These are phyloP conservation scores for Chlorocebus sabaeus DNA, from an alignment of 2,113 vertebrate species.

Conservation along the genomic window DNA sequence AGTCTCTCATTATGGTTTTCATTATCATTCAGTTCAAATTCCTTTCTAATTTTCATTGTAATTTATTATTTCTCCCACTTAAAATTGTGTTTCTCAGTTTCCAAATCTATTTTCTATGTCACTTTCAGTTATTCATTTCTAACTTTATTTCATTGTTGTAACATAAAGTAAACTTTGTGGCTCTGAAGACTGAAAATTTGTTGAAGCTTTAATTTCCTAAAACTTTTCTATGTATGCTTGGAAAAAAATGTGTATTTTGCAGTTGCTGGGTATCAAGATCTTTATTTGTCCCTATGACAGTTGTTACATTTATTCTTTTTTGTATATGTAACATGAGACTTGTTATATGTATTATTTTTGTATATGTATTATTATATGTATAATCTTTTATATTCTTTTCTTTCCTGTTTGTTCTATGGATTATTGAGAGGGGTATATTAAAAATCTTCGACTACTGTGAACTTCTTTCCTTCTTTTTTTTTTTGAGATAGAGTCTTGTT, in stretches of 20 bases:
- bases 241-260: background rate
- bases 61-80: background rate
- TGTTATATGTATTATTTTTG: background rate
- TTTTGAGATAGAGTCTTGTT: background rate
- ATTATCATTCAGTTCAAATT: conserved; percentile 3
- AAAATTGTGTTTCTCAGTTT: conserved; percentile 16
- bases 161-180: background rate
- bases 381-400: background rate
- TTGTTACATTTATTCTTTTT: background rate
- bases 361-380: too few species aligned
- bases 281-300: background rate
- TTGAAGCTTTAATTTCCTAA: background rate
- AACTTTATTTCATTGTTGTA: background rate
- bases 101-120: background rate
- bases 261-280: background rate
- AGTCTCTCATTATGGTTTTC: background rate
- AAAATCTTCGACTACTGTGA: background rate
- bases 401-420: background rate
- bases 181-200: background rate
- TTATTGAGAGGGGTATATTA: background rate
- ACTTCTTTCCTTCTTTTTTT: too few species aligned
- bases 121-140: background rate
- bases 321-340: background rate
- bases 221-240: background rate
- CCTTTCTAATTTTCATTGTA: background rate